These are phyloP conservation scores for Scaptomyza cyrtandrae DNA, from an alignment of 2,888 invertebrate genomes.

Conservation along the genomic window DNA sequence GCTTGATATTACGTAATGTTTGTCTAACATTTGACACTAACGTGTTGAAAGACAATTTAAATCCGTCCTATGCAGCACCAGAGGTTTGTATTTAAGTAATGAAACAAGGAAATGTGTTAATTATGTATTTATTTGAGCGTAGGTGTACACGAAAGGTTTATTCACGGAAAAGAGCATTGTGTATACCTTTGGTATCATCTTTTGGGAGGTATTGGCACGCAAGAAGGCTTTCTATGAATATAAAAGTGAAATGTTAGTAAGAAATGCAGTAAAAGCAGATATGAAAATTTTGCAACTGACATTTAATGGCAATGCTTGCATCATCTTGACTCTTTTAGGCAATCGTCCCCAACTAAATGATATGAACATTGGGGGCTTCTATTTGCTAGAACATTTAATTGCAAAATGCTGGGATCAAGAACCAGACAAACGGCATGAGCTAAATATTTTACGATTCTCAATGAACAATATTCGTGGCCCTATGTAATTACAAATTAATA, in stretches of 20 bases:
- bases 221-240: constrained; percentile 4
- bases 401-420: neutral
- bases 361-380: neutral
- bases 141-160: neutral
- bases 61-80: neutral
- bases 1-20: too few species aligned
- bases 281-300: neutral
- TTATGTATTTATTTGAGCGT: neutral
- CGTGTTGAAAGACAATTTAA: too few species aligned
- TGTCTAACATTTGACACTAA: too few species aligned
- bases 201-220: constrained; percentile 10
- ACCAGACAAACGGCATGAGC: neutral
- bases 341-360: neutral
- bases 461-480: too few species aligned
- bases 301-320: neutral
- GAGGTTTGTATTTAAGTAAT: neutral
- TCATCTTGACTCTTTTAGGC: neutral
- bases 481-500: too few species aligned
- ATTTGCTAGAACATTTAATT: neutral
- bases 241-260: neutral
- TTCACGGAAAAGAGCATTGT: neutral
- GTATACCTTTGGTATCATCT: constrained; percentile 13
- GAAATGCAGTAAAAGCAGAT: neutral
- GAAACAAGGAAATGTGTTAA: neutral
- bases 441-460: too few species aligned